A percentile compares a stretch with the other conserved stretches of the same genome.
Evolutionary conservation across 2,113 vertebrate species (phyloP).

Genomic region (Silurus meridionalis): DNA sequence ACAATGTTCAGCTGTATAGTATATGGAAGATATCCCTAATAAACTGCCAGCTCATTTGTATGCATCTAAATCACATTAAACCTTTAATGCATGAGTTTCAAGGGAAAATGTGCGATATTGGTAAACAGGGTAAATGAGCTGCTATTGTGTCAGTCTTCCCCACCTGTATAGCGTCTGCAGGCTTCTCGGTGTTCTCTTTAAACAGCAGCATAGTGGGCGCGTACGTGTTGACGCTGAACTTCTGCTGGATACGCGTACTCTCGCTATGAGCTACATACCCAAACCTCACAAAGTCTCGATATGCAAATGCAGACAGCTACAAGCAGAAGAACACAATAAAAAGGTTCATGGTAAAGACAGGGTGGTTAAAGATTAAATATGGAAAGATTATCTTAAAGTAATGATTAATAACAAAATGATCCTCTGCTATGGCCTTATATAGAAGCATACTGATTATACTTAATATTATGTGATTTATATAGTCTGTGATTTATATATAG

Average conservation of each 20-base stretch:
- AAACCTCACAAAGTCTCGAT: conserved; percentile 87
- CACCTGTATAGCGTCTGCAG: conserved; percentile 88
- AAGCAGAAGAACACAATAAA: conserved; percentile 5
- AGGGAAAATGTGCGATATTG: neutral
- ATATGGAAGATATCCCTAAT: neutral
- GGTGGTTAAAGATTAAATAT: neutral
- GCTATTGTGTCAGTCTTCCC: no score
- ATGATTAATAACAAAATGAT: neutral
- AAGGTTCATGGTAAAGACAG: neutral
- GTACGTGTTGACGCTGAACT: conserved; percentile 85
- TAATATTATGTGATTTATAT: neutral
- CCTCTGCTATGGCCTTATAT: neutral
- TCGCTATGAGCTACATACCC: conserved; percentile 82
- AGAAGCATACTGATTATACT: neutral
- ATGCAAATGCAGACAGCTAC: conserved; percentile 88
- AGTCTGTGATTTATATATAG: neutral
- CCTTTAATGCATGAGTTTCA: neutral
- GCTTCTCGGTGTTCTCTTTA: conserved; percentile 83
- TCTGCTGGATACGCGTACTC: conserved; percentile 71
- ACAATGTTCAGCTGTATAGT: neutral
- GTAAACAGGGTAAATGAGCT: no score
- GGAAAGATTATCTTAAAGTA: neutral
- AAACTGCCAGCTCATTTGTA: neutral
- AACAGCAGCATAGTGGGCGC: conserved; percentile 89
- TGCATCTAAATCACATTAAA: neutral